A percentile compares a stretch with the other conserved stretches of the same genome.
Conservation (phyloP, 2,888 invertebrate species). For the Drosophila niveifrons region DNA sequence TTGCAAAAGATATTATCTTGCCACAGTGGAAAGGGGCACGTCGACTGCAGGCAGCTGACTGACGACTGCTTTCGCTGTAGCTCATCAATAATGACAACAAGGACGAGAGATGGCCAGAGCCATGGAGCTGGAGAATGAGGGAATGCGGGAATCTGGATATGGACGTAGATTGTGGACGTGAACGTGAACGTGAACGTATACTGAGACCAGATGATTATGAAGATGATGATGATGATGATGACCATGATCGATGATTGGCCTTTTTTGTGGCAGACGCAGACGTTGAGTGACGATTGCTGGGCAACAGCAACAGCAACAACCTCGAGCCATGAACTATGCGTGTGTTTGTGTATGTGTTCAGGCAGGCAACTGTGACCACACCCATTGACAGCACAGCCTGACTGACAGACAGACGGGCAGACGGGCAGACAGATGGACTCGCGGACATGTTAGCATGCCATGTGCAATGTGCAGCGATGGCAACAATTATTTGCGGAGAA, state of each 20-base stretch:
- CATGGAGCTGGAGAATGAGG: not conserved
- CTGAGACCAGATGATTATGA: constrained; percentile 65
- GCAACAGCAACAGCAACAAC: constrained; percentile 31
- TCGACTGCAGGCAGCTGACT: constrained; percentile 49
- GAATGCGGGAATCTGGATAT: constrained; percentile 13
- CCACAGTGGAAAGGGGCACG: constrained; percentile 42
- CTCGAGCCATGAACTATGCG: constrained; percentile 56
- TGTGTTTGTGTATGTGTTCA: not conserved
- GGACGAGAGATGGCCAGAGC: constrained; percentile 28
- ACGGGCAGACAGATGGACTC: not conserved
- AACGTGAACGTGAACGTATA: constrained; percentile 16
- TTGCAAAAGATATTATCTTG: constrained; percentile 84
- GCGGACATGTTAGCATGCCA: constrained; percentile 5
- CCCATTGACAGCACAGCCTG: constrained; percentile 68
- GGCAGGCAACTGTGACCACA: constrained; percentile 70
- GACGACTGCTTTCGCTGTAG: constrained; percentile 62
- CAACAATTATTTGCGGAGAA: constrained; percentile 76
- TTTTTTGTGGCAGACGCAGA: constrained; percentile 70
- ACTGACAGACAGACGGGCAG: constrained; percentile 4
- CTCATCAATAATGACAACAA: constrained; percentile 71
- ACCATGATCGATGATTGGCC: constrained; percentile 84
- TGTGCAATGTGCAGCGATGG: constrained; percentile 68
- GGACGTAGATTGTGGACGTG: constrained; percentile 21
- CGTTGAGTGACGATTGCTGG: constrained; percentile 75
- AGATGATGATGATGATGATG: constrained; percentile 78